Percentiles rank a stretch among this genome's conserved stretches.
Conservation (phyloP, 2,888 invertebrate species). For the Chymomyza amoena region DNA sequence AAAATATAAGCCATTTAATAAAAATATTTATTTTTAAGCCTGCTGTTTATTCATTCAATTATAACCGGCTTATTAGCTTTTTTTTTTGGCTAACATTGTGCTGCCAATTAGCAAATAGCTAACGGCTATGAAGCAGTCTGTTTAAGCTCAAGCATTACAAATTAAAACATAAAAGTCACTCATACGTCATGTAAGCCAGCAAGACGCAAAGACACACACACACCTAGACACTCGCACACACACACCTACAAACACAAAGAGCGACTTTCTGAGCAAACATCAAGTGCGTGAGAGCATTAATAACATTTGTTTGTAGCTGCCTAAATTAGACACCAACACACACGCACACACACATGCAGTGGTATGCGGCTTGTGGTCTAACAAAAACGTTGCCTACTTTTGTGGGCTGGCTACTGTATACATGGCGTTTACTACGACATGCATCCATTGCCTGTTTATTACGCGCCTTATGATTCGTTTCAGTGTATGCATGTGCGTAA, state of each 20-base stretch:
- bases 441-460: conserved; percentile 5
- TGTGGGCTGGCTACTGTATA: conserved; percentile 33
- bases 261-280: background rate
- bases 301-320: conserved; percentile 60
- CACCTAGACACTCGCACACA: too few relatives aligned
- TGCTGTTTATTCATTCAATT: background rate
- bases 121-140: conserved; percentile 45
- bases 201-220: background rate
- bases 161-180: conserved; percentile 73
- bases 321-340: conserved; percentile 31
- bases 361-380: conserved; percentile 21
- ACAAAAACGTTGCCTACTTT: conserved; percentile 58
- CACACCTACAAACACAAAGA: too few relatives aligned
- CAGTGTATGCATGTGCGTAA: conserved; percentile 50
- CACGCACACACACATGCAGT: background rate
- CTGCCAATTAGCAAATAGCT: conserved; percentile 64
- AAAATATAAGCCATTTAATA: too few relatives aligned
- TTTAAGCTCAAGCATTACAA: conserved; percentile 54
- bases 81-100: conserved; percentile 7
- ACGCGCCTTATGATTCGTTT: background rate
- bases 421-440: background rate
- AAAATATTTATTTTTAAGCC: too few relatives aligned
- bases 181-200: conserved; percentile 58
- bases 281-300: conserved; percentile 43
- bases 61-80: background rate